Base-by-base conservation (phyloP, 2,797 vertebrate species). In the Sebastes hopkinsi region DNA sequence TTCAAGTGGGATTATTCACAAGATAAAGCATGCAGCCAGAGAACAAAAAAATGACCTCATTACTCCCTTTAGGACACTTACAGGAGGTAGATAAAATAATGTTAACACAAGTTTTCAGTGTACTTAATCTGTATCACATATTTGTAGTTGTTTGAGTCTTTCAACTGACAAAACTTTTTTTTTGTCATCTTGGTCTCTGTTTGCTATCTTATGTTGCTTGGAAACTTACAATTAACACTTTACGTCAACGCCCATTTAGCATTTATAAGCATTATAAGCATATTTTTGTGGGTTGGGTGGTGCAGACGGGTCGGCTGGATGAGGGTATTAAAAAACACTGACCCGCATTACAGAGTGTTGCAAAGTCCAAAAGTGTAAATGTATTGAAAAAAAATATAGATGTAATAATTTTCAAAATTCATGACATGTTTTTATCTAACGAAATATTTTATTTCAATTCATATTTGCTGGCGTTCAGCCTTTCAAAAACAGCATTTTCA, bases 1-100 rank as follows among this genome's bases (percentile, higher is more conserved):
- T 68, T 72, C 42, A 75, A 65, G 23, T 64, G n/a, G 30, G 61
- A 75, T 81, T 74, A 76, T 73, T 77, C 61, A 50, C 34, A 75
- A 75, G 68, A 86, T 66, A 29, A 56, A 81, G 62, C 6, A 46
- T 38, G 59, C 5, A 16, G 54, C 34, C 62, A 72, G 12, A 54
- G 67, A 82, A 83, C 38, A 74, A 66, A 69, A 66, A 34, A 10
- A 54, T 0, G 3, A 4, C n/a, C 34, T 60, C 70, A 71, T 82
- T 68, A 74, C 66, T 85, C 54, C 52, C 61, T 62, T 58, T 20
- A 13, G 56, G 46, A 66, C 62, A 70, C 52, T 32, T 8, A 3
- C 38, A 67, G 30, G 50, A 54, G 11, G 58, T 11, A 25, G 42
- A 83, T 61, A 18, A 50, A 68, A 68, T 23, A 23, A 61, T 50